Percentiles rank a stretch among this genome's conserved stretches.
These are phyloP conservation scores for Leucoma salicis DNA, from an alignment of 2,888 invertebrate genomes.

Conservation along the genomic window DNA sequence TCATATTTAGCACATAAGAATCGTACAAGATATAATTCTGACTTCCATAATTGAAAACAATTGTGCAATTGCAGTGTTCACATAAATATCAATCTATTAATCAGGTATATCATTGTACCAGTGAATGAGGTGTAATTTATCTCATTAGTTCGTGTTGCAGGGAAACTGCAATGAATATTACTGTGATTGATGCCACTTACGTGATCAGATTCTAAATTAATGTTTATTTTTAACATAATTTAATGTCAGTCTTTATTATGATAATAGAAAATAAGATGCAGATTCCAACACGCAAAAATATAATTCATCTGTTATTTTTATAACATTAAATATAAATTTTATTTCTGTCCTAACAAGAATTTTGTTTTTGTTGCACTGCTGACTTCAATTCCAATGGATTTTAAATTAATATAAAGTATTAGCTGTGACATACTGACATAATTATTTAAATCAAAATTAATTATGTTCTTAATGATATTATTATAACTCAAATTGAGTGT, in stretches of 20 bases:
- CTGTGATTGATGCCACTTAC: conserved; percentile 13
- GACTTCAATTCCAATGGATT: no score
- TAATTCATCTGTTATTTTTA: no score
- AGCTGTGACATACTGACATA: no score
- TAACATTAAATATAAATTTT: no score
- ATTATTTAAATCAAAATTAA: no score
- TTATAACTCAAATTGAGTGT: no score
- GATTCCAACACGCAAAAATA: not conserved
- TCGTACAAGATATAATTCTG: no score
- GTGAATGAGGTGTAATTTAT: conserved; percentile 25
- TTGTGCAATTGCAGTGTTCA: conserved; percentile 35
- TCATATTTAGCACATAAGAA: no score
- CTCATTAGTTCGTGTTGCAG: conserved; percentile 14
- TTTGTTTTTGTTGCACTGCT: no score
- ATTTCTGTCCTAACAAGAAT: no score
- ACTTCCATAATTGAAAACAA: conserved; percentile 28
- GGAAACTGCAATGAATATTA: conserved; percentile 14
- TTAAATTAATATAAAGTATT: no score
- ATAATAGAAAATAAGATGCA: not conserved
- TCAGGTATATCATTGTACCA: not conserved
- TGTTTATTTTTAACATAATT: not conserved
- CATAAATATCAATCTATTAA: conserved; percentile 46
- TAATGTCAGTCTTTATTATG: not conserved
- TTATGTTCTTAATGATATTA: no score
- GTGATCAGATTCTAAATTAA: conserved; percentile 1